Evolutionary conservation across 2,888 invertebrate species (phyloP).

Genomic region (Himalopsyche kuldschensis): DNA sequence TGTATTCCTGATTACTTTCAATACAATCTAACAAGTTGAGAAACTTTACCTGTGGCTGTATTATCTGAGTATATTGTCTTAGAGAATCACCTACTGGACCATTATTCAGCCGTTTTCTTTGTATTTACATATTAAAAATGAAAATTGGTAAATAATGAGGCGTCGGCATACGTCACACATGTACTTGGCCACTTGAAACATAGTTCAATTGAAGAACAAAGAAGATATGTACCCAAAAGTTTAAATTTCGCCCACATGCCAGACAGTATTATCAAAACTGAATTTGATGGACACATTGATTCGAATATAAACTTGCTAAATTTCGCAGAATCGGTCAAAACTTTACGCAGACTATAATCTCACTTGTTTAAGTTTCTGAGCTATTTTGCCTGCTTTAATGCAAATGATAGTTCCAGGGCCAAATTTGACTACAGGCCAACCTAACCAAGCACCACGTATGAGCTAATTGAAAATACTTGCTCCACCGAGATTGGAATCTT

Average conservation of each 20-base stretch:
- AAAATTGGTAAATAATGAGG: too few species aligned
- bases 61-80: too few species aligned
- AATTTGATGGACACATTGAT: background rate
- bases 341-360: background rate
- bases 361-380: background rate
- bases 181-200: too few species aligned
- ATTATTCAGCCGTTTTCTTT: too few species aligned
- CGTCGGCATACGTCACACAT: too few species aligned
- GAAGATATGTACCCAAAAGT: background rate
- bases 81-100: too few species aligned
- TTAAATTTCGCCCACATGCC: background rate
- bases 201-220: too few species aligned
- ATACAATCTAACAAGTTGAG: too few species aligned
- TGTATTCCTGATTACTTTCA: too few species aligned
- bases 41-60: too few species aligned
- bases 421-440: background rate
- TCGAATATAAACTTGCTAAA: background rate
- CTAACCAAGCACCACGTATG: constrained; percentile 12
- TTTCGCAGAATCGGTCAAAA: background rate
- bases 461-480: constrained; percentile 31
- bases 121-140: too few species aligned
- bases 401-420: background rate
- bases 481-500: constrained; percentile 24
- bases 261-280: background rate
- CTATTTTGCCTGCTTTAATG: background rate